Percentiles rank a stretch among this genome's conserved stretches.
These are phyloP conservation scores for Lycaena phlaeas DNA, from an alignment of 2,888 invertebrate genomes.

Conservation along the genomic window DNA sequence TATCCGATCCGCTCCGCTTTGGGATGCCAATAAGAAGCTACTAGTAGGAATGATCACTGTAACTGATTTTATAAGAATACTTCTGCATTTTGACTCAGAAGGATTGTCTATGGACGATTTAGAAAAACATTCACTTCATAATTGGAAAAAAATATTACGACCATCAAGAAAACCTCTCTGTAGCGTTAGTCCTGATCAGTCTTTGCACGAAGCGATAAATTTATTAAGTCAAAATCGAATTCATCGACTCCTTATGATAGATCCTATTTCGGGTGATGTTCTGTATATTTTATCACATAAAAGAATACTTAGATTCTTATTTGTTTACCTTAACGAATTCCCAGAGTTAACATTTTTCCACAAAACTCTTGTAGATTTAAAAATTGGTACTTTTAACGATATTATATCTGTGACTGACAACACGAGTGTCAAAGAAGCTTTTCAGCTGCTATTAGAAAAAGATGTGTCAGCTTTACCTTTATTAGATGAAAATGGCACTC, in stretches of 20 bases:
- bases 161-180: constrained; percentile 53
- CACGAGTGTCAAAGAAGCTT: constrained; percentile 56
- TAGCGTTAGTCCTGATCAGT: constrained; percentile 55
- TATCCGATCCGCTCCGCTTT: constrained; percentile 61
- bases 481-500: constrained; percentile 51
- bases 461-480: constrained; percentile 63
- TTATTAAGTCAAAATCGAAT: constrained; percentile 55
- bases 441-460: constrained; percentile 56
- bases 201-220: constrained; percentile 63
- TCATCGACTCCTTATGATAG: constrained; percentile 58
- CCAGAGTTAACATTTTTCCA: constrained; percentile 65
- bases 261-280: constrained; percentile 54
- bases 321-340: constrained; percentile 65
- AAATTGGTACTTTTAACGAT: constrained; percentile 60
- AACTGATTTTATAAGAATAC: constrained; percentile 62
- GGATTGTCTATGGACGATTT: constrained; percentile 58
- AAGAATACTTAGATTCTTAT: constrained; percentile 60
- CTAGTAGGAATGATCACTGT: constrained; percentile 66
- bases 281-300: constrained; percentile 63
- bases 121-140: constrained; percentile 58
- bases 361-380: constrained; percentile 52
- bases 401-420: constrained; percentile 53
- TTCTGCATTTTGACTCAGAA: constrained; percentile 52
- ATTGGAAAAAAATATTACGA: constrained; percentile 58
- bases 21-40: constrained; percentile 59